Conservation (phyloP, 1,140 invertebrate species). For the Tetraneura akinire region DNA sequence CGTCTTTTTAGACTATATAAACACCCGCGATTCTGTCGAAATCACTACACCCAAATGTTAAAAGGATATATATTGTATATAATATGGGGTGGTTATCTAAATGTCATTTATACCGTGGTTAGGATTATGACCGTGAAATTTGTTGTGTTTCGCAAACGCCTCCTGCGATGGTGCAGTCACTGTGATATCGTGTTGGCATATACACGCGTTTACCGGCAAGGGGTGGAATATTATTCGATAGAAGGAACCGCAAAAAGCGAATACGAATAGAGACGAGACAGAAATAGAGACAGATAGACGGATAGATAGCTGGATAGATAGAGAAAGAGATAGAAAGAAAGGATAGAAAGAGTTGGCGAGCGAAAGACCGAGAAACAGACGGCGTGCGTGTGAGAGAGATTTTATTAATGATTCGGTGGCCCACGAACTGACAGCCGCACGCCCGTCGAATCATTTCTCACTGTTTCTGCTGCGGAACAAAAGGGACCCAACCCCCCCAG, state of each 20-base stretch:
- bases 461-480: slow-evolving; percentile 35
- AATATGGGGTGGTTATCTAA: too few relatives aligned
- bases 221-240: slow-evolving; percentile 44
- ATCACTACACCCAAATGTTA: too few relatives aligned
- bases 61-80: too few relatives aligned
- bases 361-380: neutral
- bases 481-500: neutral
- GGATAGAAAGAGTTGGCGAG: too few relatives aligned
- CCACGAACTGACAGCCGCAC: slow-evolving; percentile 48
- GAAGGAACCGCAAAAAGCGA: neutral
- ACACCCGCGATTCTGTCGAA: too few relatives aligned
- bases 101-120: too few relatives aligned
- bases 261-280: neutral
- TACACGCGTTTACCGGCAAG: neutral
- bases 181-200: neutral
- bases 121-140: slow-evolving; percentile 7
- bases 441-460: slow-evolving; percentile 50
- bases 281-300: neutral
- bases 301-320: neutral
- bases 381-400: slow-evolving; percentile 9
- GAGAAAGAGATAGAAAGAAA: neutral
- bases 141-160: slow-evolving; percentile 17
- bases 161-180: neutral
- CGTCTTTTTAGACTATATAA: too few relatives aligned
- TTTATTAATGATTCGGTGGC: slow-evolving; percentile 50